Base-by-base conservation (phyloP, 2,797 vertebrate species). In the Sebastolobus alascanus region DNA sequence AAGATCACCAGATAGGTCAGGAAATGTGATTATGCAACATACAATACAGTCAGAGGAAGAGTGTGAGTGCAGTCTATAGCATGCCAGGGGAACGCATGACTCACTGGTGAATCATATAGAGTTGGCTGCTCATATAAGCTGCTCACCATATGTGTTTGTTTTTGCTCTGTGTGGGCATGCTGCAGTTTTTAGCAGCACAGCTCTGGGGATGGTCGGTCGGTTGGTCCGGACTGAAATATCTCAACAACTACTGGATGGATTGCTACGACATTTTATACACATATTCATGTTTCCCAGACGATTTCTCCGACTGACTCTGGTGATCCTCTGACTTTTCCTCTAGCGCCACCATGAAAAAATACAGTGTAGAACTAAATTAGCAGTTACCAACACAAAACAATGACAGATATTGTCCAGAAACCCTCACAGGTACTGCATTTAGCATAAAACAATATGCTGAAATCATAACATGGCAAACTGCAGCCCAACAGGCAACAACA, bases 21-120 rank as follows among this genome's bases (percentile, higher is more conserved):
- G 78, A 88, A 87, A 91, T 87, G 66, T 14, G 73, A 85, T 90
- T 87, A 90, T 56, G 38, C 46, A 85, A 84, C 79, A 70, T 59
- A 59, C 50, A 69, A 66, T 79, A 29, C 43, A 22, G 78, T 65
- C 27, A 31, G 73, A 78, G 27, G 37, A 73, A 73, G 33, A 60
- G 55, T 52, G 46, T 9, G 46, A 80, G 43, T 35, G 63, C 38
- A 63, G 78, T 50, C 31, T 16, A 54, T 69, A 74, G n/a, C 9
- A 56, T 52, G 58, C 40, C 72, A 67, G 55, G 43, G 55, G 75
- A 86, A 88, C 73, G 22, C 71, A 81, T 82, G 84, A 91, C 78
- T 91, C 89, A 92, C 52, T 64, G 20, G 52, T 83, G 83, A 61
- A 66, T 68, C 27, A 76, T 76, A 75, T 71, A 83, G 50, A 69